phyloP scores from a whole-genome alignment of 2,888 invertebrate genomes.

The Drosophila falleni region DNA sequence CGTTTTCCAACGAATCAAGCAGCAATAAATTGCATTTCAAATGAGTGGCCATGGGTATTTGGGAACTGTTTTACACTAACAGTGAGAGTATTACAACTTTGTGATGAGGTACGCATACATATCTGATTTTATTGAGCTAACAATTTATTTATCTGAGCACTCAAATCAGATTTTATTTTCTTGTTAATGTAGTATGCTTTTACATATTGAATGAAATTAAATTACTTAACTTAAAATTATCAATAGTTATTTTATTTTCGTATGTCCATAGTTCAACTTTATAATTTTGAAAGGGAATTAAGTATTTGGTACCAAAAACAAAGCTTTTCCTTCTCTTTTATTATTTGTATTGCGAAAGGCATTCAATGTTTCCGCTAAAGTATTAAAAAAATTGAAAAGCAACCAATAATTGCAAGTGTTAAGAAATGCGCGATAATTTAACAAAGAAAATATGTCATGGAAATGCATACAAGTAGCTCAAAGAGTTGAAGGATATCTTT shows the following conservation, averaged over 20 bases:
- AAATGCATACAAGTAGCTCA: background rate
- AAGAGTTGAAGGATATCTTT: background rate
- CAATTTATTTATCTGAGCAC: background rate
- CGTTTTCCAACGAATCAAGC: constrained; percentile 22
- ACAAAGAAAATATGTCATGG: background rate
- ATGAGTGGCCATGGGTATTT: constrained; percentile 17
- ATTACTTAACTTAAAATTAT: background rate
- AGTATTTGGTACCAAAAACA: background rate
- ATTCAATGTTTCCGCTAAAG: constrained; percentile 5
- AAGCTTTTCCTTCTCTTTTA: background rate
- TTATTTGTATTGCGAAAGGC: constrained; percentile 1
- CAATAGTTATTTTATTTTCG: background rate
- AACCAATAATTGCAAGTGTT: constrained; percentile 20
- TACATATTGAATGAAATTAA: no score
- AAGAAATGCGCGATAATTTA: constrained; percentile 6
- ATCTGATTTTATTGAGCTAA: background rate
- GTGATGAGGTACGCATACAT: no score
- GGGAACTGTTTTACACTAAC: background rate
- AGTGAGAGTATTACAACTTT: background rate
- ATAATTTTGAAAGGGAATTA: background rate
- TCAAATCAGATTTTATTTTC: background rate
- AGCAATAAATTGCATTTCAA: constrained; percentile 43
- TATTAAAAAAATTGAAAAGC: constrained; percentile 4
- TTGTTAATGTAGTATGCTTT: no score
- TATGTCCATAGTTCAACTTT: no score